A percentile compares a stretch with the other conserved stretches of the same genome.
phyloP scores from a whole-genome alignment of 1,140 invertebrate genomes.

The Brachionus rotundiformis region DNA sequence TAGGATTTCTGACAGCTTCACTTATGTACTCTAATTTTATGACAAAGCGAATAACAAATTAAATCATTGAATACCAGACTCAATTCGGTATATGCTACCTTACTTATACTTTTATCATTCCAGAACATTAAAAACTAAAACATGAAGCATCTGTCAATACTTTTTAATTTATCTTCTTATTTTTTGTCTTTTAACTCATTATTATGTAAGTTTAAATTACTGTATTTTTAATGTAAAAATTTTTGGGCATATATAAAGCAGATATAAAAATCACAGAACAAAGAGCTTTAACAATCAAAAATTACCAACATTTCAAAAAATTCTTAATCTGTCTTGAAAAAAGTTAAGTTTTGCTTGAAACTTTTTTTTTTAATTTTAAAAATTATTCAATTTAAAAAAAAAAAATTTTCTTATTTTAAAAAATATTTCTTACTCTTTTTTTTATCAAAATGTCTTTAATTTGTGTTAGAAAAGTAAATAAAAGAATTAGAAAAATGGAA shows the following conservation, averaged over 20 bases:
- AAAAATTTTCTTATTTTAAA: not conserved
- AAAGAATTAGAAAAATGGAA: not conserved
- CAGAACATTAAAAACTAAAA: too few relatives aligned
- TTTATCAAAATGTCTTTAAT: not conserved
- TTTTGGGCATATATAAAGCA: not conserved
- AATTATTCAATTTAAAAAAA: not conserved
- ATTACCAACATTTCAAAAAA: not conserved
- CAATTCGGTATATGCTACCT: not conserved
- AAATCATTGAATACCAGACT: not conserved
- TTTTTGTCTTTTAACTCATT: not conserved
- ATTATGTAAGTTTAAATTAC: not conserved
- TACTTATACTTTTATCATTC: conserved; percentile 3
- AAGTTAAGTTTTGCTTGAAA: not conserved
- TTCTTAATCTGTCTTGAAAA: not conserved
- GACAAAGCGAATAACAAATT: not conserved
- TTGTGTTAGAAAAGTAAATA: not conserved
- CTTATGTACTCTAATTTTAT: not conserved
- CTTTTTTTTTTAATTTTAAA: not conserved
- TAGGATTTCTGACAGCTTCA: not conserved
- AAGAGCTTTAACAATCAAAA: conserved; percentile 4
- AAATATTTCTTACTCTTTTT: not conserved
- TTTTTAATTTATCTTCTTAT: conserved; percentile 1
- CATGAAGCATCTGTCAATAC: not conserved
- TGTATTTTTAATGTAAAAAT: not conserved
- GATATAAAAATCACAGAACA: not conserved